Evolutionary conservation across 2,113 vertebrate genomes (phyloP).

Genomic region (Tetrao urogallus): DNA sequence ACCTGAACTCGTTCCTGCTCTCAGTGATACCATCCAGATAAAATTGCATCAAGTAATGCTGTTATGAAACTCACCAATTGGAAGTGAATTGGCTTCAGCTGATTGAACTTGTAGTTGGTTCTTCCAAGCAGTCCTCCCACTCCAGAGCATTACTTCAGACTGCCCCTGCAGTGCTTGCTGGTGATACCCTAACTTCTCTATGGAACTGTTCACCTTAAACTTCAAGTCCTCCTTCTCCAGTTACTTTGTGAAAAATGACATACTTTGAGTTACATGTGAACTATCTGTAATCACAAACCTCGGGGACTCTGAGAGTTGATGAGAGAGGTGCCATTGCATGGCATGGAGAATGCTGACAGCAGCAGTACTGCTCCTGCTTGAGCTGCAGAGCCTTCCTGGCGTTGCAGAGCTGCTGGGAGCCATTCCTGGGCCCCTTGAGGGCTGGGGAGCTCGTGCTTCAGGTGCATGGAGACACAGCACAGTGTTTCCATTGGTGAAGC

Average conservation of each 20-base stretch:
- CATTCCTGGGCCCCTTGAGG: background rate
- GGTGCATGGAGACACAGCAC: accelerated
- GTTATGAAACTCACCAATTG: accelerated
- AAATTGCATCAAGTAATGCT: background rate
- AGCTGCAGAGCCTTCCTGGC: background rate
- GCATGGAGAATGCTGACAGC: accelerated
- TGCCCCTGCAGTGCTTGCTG: background rate
- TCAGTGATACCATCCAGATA: background rate
- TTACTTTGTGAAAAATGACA: background rate
- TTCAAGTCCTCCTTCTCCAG: background rate
- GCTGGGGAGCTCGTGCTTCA: background rate
- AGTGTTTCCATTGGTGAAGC: background rate
- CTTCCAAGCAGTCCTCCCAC: background rate
- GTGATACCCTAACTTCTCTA: background rate
- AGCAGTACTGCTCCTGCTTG: background rate
- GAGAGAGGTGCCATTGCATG: background rate
- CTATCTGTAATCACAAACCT: background rate
- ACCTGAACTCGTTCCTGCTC: background rate
- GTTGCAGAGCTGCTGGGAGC: background rate
- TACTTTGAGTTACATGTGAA: background rate
- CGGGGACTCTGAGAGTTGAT: accelerated
- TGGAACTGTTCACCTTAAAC: background rate
- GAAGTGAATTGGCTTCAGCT: background rate
- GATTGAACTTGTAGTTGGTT: background rate
- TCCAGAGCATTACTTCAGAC: background rate